Evolutionary conservation across 2,113 vertebrate genomes (phyloP).

Genomic region (Acrocephalus arundinaceus): DNA sequence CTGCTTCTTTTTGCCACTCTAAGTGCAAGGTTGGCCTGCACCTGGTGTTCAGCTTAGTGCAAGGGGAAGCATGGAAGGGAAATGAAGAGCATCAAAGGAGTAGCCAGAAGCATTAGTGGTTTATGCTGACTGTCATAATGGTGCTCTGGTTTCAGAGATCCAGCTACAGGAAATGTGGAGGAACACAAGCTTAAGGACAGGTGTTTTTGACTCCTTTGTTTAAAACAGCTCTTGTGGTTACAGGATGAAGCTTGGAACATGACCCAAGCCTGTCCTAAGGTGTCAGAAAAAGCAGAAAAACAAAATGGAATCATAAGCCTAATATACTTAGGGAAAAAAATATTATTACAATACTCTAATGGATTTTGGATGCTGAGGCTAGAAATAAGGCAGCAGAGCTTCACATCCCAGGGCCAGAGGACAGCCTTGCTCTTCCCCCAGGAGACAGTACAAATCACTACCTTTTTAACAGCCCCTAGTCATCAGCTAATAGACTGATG

Average conservation of each 20-base stretch:
- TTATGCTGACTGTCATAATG: neutral
- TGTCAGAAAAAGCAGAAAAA: neutral
- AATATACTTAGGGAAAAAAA: neutral
- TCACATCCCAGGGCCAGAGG: neutral
- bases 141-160: neutral
- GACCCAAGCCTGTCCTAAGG: neutral
- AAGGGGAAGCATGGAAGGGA: neutral
- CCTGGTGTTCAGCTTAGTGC: neutral
- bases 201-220: neutral
- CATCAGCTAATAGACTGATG: neutral
- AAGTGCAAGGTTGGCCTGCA: neutral
- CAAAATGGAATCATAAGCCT: neutral
- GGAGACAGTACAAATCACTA: neutral
- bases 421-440: neutral
- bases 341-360: neutral
- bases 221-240: neutral
- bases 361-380: neutral
- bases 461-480: neutral
- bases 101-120: neutral
- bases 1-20: neutral
- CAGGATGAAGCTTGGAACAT: neutral
- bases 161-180: neutral
- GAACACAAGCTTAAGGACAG: neutral
- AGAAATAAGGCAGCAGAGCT: neutral
- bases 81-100: neutral